These are phyloP conservation scores for Heteromurus nitidus DNA, from an alignment of 2,888 invertebrate species.

Conservation along the genomic window DNA sequence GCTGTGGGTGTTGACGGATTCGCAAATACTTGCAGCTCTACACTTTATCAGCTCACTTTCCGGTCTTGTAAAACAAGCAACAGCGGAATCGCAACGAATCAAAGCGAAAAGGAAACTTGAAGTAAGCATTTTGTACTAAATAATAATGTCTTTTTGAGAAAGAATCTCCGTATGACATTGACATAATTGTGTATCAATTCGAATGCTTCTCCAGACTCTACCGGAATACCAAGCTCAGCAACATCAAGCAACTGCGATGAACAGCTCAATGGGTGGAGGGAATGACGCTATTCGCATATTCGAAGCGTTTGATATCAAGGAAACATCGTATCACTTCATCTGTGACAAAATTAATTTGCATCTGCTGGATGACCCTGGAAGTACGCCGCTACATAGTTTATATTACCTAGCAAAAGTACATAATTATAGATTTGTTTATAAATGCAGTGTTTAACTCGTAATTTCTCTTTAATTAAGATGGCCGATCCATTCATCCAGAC, in stretches of 20 bases:
- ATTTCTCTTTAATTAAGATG: no score
- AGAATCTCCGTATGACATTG: neutral
- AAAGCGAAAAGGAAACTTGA: constrained; percentile 91
- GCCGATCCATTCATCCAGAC: constrained; percentile 88
- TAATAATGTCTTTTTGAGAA: neutral
- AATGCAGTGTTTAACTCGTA: constrained; percentile 23
- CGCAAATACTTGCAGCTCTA: constrained; percentile 94
- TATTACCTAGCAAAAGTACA: neutral
- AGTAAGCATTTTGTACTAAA: constrained; percentile 75
- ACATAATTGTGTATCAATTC: neutral
- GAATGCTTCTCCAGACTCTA: constrained; percentile 75
- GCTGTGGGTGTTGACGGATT: constrained; percentile 97
- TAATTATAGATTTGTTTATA: no score
- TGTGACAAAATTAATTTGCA: constrained; percentile 96
- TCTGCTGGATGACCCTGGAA: constrained; percentile 94
- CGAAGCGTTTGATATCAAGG: constrained; percentile 85
- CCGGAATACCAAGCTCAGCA: constrained; percentile 86
- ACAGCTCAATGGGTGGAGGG: constrained; percentile 51
- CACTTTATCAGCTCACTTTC: constrained; percentile 91
- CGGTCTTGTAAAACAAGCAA: constrained; percentile 87
- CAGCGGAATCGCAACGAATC: constrained; percentile 85
- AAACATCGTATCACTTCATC: constrained; percentile 97
- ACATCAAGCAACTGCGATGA: constrained; percentile 77
- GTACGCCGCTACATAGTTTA: no score
- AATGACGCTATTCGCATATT: constrained; percentile 65